A percentile compares a stretch with the other conserved stretches of the same genome.
Evolutionary conservation across 2,797 vertebrate genomes (phyloP).

Genomic region (Smutsia temminckii): DNA sequence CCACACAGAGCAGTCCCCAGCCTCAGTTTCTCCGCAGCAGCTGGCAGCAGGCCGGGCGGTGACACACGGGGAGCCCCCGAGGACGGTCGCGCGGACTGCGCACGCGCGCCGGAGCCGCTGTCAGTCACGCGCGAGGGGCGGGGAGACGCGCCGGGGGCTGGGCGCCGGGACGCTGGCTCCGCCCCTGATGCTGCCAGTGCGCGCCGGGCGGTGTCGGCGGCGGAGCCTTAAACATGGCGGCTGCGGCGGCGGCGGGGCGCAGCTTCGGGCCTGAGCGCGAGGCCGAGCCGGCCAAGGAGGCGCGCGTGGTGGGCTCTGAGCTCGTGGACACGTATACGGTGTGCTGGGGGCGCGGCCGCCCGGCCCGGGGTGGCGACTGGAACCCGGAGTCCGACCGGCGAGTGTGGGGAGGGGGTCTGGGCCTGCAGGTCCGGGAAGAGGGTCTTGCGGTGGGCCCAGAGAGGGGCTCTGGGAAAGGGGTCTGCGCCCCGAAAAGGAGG

Average conservation of each 20-base stretch:
- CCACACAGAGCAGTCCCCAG: not conserved
- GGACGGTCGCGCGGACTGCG: not conserved
- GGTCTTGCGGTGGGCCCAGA: not conserved
- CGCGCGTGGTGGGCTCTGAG: conserved; percentile 93
- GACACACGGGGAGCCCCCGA: no score
- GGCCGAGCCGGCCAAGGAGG: conserved; percentile 87
- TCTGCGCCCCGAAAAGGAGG: not conserved
- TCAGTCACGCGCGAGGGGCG: conserved; percentile 24
- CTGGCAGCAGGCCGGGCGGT: no score
- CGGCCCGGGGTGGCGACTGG: not conserved
- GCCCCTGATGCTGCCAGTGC: conserved; percentile 58
- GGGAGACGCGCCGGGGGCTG: not conserved
- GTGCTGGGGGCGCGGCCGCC: conserved; percentile 38
- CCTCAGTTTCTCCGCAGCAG: not conserved
- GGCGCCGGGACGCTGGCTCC: conserved; percentile 69
- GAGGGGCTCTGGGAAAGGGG: not conserved
- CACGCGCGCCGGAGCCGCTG: not conserved
- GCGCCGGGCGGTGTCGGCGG: conserved; percentile 15
- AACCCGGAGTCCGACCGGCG: not conserved
- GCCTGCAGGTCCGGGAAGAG: not conserved
- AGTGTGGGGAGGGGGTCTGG: not conserved
- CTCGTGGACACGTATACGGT: conserved; percentile 96
- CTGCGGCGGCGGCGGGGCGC: not conserved
- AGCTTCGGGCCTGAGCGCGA: conserved; percentile 82
- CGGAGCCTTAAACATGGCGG: conserved; percentile 75